Evolutionary conservation across 2,797 vertebrate species (phyloP), one percentile per base, ranked within the genome.

Genomic region (Malacoraja senta): DNA sequence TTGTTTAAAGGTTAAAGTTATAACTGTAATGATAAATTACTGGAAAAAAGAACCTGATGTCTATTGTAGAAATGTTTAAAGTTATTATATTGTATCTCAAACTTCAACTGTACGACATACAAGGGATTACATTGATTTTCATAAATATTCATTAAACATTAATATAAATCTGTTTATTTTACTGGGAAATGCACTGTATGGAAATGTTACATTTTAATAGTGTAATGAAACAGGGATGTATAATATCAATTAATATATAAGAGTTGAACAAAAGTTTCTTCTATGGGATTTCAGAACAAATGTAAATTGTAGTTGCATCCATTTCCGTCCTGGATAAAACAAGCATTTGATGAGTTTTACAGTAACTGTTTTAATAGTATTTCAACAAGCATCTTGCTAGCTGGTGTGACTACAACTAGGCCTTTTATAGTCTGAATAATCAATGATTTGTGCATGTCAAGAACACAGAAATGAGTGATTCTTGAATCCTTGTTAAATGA

Each of bases 61-160:
- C 53, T 92, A 53, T 26, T 92, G 71, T 76, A 71, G 38, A 76
- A 92, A 92, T 26, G 32, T 72, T 91, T 44, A 72, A 9, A 71
- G 21, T 91, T 38, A 26, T 35, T 29, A 91, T 26, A 53, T 53
- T 53, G 44, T 53, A 53, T 53, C 44, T 4, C 32, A 71, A 68
- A 8, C 17, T 32, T 38, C 38, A 21, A 32, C n/a, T 35, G n/a
- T 29, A 68, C 35, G 71, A 74, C 24, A 68, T 35, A 35, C 35
- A 90, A 8, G 21, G 1, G n/a, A 71, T 90, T 68, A 71, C 35
- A 74, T 44, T 91, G 35, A 24, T 72, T 74, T 72, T 38, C 71
- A 44, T 91, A 74, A 91, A 91, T 71, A 35, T 71, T 91, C 71
- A 44, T 44, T 21, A 90, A 90, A 71, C 38, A 74, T 91, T 74